Evolutionary conservation across 2,888 invertebrate genomes (phyloP), one percentile per base, ranked within the genome.

Genomic region (Nemapogon koenigi): DNA sequence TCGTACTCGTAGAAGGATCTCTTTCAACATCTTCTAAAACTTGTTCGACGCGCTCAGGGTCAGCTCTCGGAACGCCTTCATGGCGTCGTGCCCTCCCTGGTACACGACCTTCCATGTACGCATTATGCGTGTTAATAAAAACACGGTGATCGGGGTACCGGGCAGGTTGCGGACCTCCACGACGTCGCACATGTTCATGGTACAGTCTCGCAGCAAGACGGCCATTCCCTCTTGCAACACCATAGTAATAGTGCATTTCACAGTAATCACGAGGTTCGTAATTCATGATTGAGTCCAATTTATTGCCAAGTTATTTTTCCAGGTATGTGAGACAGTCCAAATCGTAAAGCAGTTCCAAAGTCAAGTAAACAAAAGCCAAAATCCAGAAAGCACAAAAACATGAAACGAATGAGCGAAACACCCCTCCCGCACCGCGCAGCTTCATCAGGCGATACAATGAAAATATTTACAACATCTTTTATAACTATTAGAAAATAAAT

Each of bases 181-280:
- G 37, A n/a, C 35, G 39, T 17, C 19, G 26, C 7, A 40, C 25
- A 18, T 19, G 16, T 14, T 40, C 32, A 8, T 36, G 35, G 36
- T 43, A 41, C 7, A 40, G 37, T 26, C 40, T 38, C 14, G 41
- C 42, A 17, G 39, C 41, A 43, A 14, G 7, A 28, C 8, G 30
- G 11, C 44, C 44, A 18, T 43, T 43, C 14, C 42, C 40, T 39
- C 41, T 32, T 17, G 42, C 43, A 29, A 41, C 43, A 16, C 41
- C 42, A 30, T 41, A 42, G 37, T 32, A 43, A 40, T 43, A 44
- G 38, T 41, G 41, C 38, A 42, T 44, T 17, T 43, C 45, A 41
- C 42, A 42, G 36, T 43, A 43, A 38, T 45, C 33, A 29, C 40
- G 39, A 7, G 42, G 22, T 13, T 40, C 31, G 37, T 41, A 41